Evolutionary conservation across 1,140 invertebrate species (phyloP).

Genomic region (Reticulitermes speratus): DNA sequence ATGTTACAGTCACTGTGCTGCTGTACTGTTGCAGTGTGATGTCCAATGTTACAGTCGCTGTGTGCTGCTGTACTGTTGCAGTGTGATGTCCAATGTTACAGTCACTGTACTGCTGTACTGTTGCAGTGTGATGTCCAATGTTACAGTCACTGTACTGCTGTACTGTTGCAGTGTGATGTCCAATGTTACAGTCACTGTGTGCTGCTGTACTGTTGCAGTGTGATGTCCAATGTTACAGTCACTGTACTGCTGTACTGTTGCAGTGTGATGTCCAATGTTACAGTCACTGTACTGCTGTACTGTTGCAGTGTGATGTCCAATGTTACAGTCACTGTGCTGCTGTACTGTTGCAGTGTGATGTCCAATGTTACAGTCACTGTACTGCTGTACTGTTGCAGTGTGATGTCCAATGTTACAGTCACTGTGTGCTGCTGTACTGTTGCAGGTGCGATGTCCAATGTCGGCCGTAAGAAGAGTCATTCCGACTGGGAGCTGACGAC

Average conservation of each 20-base stretch:
- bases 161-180: slow-evolving; percentile 28
- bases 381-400: not conserved
- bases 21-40: slow-evolving; percentile 22
- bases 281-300: too few relatives aligned
- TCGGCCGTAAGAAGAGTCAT: slow-evolving; percentile 22
- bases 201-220: not conserved
- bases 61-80: not conserved
- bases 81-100: slow-evolving; percentile 30
- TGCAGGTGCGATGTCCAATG: slow-evolving; percentile 33
- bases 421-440: too few relatives aligned
- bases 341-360: slow-evolving; percentile 25
- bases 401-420: slow-evolving; percentile 22
- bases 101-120: too few relatives aligned
- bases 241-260: not conserved
- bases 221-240: slow-evolving; percentile 30
- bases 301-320: slow-evolving; percentile 31
- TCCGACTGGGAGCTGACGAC: not conserved
- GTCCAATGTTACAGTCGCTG: slow-evolving; percentile 29
- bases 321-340: not conserved
- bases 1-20: not conserved
- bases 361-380: slow-evolving; percentile 19
- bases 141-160: not conserved
- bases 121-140: slow-evolving; percentile 32
- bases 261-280: slow-evolving; percentile 31
- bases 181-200: not conserved